Base-by-base conservation (phyloP, 1,140 invertebrate species). In the Drosophila elegans region DNA sequence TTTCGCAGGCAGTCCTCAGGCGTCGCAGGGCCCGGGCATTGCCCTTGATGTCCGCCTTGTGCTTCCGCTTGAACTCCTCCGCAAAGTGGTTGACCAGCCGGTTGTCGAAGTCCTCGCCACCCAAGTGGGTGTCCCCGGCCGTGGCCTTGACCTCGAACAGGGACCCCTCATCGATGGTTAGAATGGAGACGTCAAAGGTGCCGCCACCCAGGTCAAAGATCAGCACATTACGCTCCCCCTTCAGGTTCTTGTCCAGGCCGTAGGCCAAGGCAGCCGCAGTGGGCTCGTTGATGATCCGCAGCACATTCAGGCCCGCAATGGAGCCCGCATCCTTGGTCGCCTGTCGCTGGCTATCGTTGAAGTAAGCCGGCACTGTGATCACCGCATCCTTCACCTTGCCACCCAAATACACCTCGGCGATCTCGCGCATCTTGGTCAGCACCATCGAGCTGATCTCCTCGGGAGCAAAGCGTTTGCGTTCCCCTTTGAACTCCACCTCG, bases 381-480 rank as follows among this genome's bases (percentile, higher is more conserved):
- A 97, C 94, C 5, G 95, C 95, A 80, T 95, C 95, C 56, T 91
- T 93, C 0, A 96, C 94, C 69, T 92, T 93, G 9, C 74, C 90
- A 36, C 94, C 94, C 36, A 95, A 72, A 69, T 93, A 95, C 0
- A 93, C 93, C 69, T 95, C 94, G 3, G 95, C 93, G 0, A 94
- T 94, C 90, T 96, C 95, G 76, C 95, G 96, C 96, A 96, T 96
- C 89, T 97, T 97, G 10, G 93, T 94, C 60, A 98, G 91, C 4
- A 98, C 95, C 97, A 98, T 98, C 0, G 97, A 96, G 48, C 96
- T 97, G 61, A 98, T 95, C 93, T 98, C 97, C 93, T 98, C 97
- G 1, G 97, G 96, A 7, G 95, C 94, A 92, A 97, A 97, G 16
- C 91, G 94, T 85, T 96, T 97, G 6, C 89, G 93, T 91, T 97